A percentile compares a stretch with the other conserved stretches of the same genome.
These are phyloP conservation scores for Piscicola geometra DNA, from an alignment of 2,888 invertebrate genomes.

Conservation along the genomic window DNA sequence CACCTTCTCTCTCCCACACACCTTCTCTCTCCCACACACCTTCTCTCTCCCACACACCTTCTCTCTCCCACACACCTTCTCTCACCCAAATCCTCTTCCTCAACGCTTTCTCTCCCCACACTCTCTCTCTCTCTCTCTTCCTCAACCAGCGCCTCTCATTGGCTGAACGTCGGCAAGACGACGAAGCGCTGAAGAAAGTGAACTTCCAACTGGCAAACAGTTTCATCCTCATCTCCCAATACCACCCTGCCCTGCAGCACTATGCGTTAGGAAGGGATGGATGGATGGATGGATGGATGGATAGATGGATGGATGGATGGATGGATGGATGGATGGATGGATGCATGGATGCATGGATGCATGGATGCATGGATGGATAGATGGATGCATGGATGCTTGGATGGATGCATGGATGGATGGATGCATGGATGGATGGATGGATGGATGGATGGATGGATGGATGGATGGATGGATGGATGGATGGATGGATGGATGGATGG, in stretches of 20 bases:
- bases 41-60: too few relatives aligned
- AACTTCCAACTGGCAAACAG: background rate
- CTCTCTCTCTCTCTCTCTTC: too few relatives aligned
- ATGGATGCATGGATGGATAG: slow-evolving; percentile 5
- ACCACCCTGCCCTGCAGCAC: background rate
- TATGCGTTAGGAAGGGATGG: background rate
- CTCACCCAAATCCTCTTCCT: too few relatives aligned
- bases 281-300: slow-evolving; percentile 12
- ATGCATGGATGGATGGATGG: background rate
- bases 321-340: slow-evolving; percentile 13
- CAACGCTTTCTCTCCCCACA: too few relatives aligned
- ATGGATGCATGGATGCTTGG: slow-evolving; percentile 6
- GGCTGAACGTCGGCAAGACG: background rate
- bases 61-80: too few relatives aligned
- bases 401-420: too few relatives aligned
- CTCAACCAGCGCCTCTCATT: background rate
- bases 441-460: background rate
- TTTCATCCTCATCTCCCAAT: background rate
- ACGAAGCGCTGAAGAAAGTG: background rate
- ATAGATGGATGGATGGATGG: slow-evolving; percentile 8
- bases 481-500: too few relatives aligned
- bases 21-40: too few relatives aligned
- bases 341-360: background rate
- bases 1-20: too few relatives aligned
- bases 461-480: slow-evolving; percentile 2